Conservation (phyloP, 2,113 vertebrate genomes). For the Anolis sagrei region DNA sequence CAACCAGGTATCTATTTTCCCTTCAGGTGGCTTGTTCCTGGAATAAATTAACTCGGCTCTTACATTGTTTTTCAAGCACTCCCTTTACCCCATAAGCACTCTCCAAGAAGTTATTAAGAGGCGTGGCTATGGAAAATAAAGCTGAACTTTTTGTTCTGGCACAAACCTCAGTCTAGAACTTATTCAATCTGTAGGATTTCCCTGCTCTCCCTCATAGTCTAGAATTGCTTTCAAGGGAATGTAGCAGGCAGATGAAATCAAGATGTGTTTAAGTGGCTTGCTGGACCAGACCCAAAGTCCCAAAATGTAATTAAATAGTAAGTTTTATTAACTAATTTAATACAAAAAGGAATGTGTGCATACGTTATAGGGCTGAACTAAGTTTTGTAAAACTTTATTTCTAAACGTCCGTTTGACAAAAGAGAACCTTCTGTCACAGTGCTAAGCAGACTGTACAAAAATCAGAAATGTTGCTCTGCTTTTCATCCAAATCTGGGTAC, state of each 20-base stretch:
- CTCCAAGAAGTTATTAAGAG: neutral
- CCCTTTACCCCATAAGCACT: neutral
- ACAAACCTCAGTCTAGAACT: slow-evolving; percentile 12
- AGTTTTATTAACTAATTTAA: slow-evolving; percentile 28
- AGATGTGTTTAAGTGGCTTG: slow-evolving; percentile 25
- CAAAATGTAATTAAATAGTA: slow-evolving; percentile 40
- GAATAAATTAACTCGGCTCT: neutral
- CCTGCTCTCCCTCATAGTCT: slow-evolving; percentile 7
- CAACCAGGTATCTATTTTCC: neutral
- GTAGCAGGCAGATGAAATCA: slow-evolving; percentile 27
- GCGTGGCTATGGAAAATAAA: slow-evolving; percentile 1
- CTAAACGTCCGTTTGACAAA: neutral
- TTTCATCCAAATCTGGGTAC: neutral
- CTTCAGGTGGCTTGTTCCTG: neutral
- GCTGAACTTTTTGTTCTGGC: slow-evolving; percentile 2
- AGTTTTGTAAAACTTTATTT: neutral
- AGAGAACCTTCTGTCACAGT: neutral
- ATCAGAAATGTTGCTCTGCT: neutral
- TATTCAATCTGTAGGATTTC: slow-evolving; percentile 1
- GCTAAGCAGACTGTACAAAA: neutral
- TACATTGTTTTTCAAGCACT: neutral
- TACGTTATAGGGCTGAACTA: neutral
- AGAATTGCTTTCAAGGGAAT: slow-evolving; percentile 16
- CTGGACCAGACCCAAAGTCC: slow-evolving; percentile 8
- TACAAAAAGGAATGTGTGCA: neutral